Conservation (phyloP, 2,888 invertebrate genomes). For the Pristionchus mayeri region DNA sequence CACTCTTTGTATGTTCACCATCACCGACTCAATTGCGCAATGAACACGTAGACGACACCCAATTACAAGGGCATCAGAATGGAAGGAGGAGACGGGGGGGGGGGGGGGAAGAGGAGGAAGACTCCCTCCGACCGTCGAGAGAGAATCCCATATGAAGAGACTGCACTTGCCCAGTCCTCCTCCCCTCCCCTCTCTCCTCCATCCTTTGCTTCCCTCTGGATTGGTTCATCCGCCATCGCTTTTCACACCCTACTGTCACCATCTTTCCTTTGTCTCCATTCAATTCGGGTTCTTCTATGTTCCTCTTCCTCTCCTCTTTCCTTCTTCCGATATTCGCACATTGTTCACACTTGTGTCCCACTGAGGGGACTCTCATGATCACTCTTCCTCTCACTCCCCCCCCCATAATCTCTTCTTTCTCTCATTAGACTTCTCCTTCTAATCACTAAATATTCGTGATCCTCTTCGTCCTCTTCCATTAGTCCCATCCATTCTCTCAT, state of each 20-base stretch:
- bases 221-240: not conserved
- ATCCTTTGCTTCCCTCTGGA: not conserved
- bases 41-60: slow-evolving; percentile 12
- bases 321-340: slow-evolving; percentile 11
- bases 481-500: not conserved
- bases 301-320: not conserved
- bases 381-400: not conserved
- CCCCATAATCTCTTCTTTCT: not conserved
- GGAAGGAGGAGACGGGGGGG: too few relatives aligned
- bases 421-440: not conserved
- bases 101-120: not conserved
- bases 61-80: slow-evolving; percentile 8
- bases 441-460: not conserved
- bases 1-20: not conserved
- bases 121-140: not conserved
- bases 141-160: not conserved
- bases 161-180: not conserved
- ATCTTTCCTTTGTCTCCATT: slow-evolving; percentile 16
- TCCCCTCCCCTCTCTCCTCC: not conserved
- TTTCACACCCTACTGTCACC: slow-evolving; percentile 22
- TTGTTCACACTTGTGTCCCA: not conserved
- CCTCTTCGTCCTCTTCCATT: not conserved
- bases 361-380: slow-evolving; percentile 4
- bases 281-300: not conserved
- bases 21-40: not conserved